Evolutionary conservation across 1,140 invertebrate species (phyloP), one percentile per base, ranked within the genome.

Genomic region (Drosophila nannoptera): DNA sequence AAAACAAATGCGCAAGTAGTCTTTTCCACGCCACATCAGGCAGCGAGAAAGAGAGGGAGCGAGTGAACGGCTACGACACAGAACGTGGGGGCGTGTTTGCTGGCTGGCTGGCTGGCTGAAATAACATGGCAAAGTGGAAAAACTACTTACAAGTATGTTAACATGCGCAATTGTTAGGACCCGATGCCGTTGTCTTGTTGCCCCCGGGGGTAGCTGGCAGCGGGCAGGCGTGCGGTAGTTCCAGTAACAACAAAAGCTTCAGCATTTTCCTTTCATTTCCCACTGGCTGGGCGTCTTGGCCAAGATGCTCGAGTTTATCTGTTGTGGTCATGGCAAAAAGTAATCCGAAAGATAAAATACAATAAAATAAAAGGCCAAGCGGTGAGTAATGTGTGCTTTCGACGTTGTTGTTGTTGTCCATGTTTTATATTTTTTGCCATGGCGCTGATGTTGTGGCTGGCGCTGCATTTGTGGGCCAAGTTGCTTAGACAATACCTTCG

Each of bases 111-210:
- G 16, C 4, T 11, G 7, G 59, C 36, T 55, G 59, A 43, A 55
- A 73, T 56, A 73, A 73, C 67, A 77, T 76, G 74, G 73, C 81
- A 77, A 86, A 86, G 81, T 86, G 81, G 81, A 86, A 86, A 84
- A 86, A 86, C 81, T 87, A 87, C 83, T 87, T 87, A 87, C 83
- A 87, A 87, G 83, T 83, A 80, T 87, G 83, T 87, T 87, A 87
- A 87, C 83, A 87, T 83, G 83, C 83, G 80, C 83, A 81, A 86
- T 86, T 86, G 74, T 76, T 72, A 55, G 56, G 60, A 61, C 58
- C 59, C 64, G 61, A 75, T 81, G 75, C 61, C 52, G 59, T 65
- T 77, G 75, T 63, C 68, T 73, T 70, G 48, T 65, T 62, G 75
- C 73, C 78, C 78, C 78, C 46, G n/a, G 62, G 40, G 40, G 14